These are phyloP conservation scores for Lytechinus pictus DNA, from an alignment of 35 echinoderm and acorn worm genomes.

Conservation along the genomic window DNA sequence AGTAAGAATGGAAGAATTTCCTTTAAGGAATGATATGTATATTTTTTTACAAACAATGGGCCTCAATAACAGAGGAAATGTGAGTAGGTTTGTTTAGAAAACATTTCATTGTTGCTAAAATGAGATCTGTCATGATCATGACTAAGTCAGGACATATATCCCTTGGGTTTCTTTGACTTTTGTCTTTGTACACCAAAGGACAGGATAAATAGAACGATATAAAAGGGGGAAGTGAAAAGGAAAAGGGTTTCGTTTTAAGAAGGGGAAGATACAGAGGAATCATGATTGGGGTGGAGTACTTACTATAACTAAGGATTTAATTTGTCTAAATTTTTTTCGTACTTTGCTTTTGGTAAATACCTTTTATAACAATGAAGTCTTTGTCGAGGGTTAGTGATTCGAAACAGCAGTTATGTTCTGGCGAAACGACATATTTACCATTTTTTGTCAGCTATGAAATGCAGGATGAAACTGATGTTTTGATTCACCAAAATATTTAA, in stretches of 20 bases:
- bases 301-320: too few relatives aligned
- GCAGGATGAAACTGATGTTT: too few relatives aligned
- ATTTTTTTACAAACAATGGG: not conserved
- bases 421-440: too few relatives aligned
- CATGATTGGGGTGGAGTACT: not conserved
- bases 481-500: too few relatives aligned
- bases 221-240: not conserved
- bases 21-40: not conserved
- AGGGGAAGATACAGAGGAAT: not conserved
- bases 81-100: not conserved
- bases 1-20: not conserved
- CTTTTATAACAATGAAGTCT: too few relatives aligned
- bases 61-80: not conserved
- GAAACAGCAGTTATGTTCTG: too few relatives aligned
- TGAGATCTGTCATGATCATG: not conserved
- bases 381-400: too few relatives aligned
- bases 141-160: not conserved
- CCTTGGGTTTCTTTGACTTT: not conserved
- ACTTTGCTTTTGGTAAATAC: too few relatives aligned
- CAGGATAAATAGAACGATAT: not conserved
- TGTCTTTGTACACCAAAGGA: not conserved
- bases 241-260: too few relatives aligned
- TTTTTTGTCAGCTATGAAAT: too few relatives aligned
- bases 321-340: too few relatives aligned
- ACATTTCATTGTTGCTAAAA: not conserved